Conservation (phyloP, 2,797 vertebrate genomes). For the Malurus leucopterus region DNA sequence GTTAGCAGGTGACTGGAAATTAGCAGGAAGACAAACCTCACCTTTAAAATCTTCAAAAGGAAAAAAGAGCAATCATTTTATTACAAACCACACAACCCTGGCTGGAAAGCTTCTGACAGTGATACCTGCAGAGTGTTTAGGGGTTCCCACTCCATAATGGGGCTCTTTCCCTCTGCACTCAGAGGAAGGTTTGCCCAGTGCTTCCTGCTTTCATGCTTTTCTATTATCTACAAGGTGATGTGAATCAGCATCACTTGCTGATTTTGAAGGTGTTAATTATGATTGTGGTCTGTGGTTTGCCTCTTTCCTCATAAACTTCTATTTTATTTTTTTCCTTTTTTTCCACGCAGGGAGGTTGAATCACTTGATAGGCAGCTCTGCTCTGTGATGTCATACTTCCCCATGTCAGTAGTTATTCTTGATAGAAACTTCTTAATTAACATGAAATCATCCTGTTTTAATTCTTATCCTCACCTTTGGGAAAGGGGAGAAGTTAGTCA, state of each 20-base stretch:
- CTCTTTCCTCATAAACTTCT: neutral
- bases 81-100: neutral
- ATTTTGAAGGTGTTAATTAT: neutral
- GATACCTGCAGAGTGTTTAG: accelerated
- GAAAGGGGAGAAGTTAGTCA: neutral
- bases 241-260: neutral
- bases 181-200: neutral
- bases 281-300: neutral
- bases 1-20: neutral
- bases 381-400: neutral
- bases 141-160: accelerated
- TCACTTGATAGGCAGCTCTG: neutral
- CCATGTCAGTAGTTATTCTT: neutral
- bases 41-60: neutral
- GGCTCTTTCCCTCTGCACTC: neutral
- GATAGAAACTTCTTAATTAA: neutral
- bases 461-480: neutral
- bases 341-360: neutral
- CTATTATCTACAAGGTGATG: neutral
- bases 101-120: neutral
- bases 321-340: neutral
- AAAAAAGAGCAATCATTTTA: neutral
- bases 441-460: neutral
- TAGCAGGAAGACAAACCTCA: neutral
- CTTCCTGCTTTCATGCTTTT: neutral